A percentile compares a stretch with the other conserved stretches of the same genome.
Conservation (phyloP, 2,888 invertebrate genomes). For the Slavum lentiscoides region DNA sequence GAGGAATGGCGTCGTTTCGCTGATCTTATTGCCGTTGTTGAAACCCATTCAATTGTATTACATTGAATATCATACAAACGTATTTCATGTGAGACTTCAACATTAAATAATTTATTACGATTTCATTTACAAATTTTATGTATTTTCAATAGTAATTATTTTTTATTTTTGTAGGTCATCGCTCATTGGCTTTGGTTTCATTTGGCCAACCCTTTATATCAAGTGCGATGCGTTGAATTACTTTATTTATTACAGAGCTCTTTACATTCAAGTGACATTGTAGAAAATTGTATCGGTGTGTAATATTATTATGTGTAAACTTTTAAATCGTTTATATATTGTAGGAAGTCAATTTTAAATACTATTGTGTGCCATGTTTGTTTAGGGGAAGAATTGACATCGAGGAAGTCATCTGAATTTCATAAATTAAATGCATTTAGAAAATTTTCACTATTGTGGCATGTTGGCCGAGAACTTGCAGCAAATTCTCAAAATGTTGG, state of each 20-base stretch:
- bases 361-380: no score
- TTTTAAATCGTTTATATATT: not conserved
- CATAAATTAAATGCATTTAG: conserved; percentile 66
- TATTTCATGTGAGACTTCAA: conserved; percentile 66
- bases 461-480: conserved; percentile 71
- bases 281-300: conserved; percentile 65
- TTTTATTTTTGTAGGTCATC: conserved; percentile 62
- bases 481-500: conserved; percentile 59
- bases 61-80: conserved; percentile 70
- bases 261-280: conserved; percentile 66
- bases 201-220: conserved; percentile 66
- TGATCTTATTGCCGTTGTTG: conserved; percentile 72
- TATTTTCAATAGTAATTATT: conserved; percentile 30
- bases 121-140: conserved; percentile 20
- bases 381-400: conserved; percentile 55
- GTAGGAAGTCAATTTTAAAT: no score
- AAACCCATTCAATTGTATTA: conserved; percentile 69
- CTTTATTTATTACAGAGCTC: conserved; percentile 78
- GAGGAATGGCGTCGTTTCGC: conserved; percentile 65
- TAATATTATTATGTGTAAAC: conserved; percentile 17
- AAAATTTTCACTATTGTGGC: conserved; percentile 74
- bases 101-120: no score
- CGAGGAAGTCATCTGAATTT: conserved; percentile 51
- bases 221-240: conserved; percentile 70
- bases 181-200: conserved; percentile 75